A percentile compares a stretch with the other conserved stretches of the same genome.
phyloP scores from a whole-genome alignment of 2,113 vertebrate genomes.

The Fregata magnificens region DNA sequence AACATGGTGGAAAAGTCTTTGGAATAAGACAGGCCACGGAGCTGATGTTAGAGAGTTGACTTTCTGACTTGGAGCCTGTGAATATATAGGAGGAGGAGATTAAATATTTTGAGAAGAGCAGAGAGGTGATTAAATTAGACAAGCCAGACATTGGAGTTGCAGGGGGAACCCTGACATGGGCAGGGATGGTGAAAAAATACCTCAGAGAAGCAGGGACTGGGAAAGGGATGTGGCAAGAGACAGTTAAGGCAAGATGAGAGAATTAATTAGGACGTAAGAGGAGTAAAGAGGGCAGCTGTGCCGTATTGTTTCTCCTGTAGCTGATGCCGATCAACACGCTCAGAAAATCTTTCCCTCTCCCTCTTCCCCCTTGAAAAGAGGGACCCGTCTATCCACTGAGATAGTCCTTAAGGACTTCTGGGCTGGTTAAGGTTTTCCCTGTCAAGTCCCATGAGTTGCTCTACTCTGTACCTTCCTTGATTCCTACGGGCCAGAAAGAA shows the following conservation, averaged over 20 bases:
- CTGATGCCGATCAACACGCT: not conserved
- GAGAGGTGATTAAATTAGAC: not conserved
- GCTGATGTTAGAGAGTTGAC: not conserved
- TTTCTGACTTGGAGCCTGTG: not conserved
- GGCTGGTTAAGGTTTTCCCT: not conserved
- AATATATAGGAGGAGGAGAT: not conserved
- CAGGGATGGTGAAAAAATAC: not conserved
- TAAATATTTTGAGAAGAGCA: not conserved
- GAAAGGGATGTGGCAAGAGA: not conserved
- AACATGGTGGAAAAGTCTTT: not conserved
- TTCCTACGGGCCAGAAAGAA: not conserved
- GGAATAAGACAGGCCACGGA: not conserved
- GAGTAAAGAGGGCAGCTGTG: not conserved
- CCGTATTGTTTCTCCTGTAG: not conserved
- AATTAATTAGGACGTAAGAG: not conserved
- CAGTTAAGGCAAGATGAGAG: not conserved
- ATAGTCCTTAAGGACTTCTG: not conserved
- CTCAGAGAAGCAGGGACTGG: not conserved
- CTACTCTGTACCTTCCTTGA: not conserved
- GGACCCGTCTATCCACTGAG: not conserved
- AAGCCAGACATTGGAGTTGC: not conserved
- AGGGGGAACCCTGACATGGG: not conserved
- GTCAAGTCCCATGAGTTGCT: fast-evolving
- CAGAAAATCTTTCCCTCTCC: not conserved
- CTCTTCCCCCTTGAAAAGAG: not conserved